Evolutionary conservation across 2,797 vertebrate species (phyloP).

Genomic region (Hypotaenidia philippensis): DNA sequence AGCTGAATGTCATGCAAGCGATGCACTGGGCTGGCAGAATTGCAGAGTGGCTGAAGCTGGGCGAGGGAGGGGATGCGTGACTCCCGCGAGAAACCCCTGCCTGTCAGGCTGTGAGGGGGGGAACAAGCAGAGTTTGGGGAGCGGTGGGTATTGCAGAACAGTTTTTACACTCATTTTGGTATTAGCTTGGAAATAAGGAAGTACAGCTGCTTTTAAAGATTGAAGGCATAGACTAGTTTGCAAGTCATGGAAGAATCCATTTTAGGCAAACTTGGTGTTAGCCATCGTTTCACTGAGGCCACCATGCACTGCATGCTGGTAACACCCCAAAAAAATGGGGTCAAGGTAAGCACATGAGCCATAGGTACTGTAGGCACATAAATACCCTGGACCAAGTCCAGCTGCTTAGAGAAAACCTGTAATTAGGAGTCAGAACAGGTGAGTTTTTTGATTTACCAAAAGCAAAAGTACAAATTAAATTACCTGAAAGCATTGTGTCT

Average conservation of each 20-base stretch:
- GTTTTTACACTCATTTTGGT: neutral
- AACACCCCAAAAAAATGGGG: neutral
- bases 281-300: neutral
- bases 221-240: neutral
- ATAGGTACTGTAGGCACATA: neutral
- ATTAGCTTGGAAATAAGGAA: neutral
- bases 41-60: neutral
- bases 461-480: neutral
- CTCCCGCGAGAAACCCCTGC: rapidly evolving
- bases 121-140: neutral
- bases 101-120: rapidly evolving
- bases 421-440: neutral
- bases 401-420: neutral
- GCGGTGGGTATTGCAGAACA: rapidly evolving
- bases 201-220: neutral
- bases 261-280: neutral
- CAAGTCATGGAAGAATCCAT: neutral
- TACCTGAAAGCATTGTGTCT: neutral
- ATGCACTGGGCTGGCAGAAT: rapidly evolving
- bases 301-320: rapidly evolving
- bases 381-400: neutral
- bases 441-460: neutral
- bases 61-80: neutral
- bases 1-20: neutral
- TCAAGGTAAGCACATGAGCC: rapidly evolving